Evolutionary conservation across 2,113 vertebrate genomes (phyloP), one percentile per base, ranked within the genome.

Genomic region (Bambusicola thoracicus): DNA sequence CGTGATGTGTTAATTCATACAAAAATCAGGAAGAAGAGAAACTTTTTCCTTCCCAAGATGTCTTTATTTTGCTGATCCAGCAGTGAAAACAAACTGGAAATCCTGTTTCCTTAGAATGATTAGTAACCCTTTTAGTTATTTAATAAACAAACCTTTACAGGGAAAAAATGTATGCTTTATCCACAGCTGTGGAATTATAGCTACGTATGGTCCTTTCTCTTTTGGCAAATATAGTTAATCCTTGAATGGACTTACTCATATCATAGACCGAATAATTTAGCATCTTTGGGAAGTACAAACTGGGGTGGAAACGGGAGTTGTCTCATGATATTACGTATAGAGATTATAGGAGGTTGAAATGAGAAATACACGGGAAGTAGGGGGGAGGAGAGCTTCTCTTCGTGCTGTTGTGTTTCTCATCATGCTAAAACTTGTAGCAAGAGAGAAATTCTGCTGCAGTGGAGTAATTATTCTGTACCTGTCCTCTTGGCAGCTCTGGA

Each of bases 251-350:
- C 73, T 96, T 96, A 94, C 68, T 89, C 93, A 62, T 93, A 93
- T 94, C 59, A 65, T 67, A 32, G 12, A 70, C 88, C 98, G 94
- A 98, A 98, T 99, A 97, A 98, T 98, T 98, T 86, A 98, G 85
- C 73, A 40, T 87, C 88, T 97, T 93, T 84, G 66, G 97, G 97
- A 98, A 98, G 97, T 96, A 94, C 59, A 96, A 85, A 87, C 81
- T 85, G 94, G 96, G 81, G 87, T 91, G 85, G 92, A 92, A 95
- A 76, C 85, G 94, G 29, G 61, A 70, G 63, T 93, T 94, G 6
- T 72, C 70, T 90, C 70, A 78, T 81, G 70, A 67, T 62, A 81
- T 76, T 86, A 62, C 80, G 41, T 85, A 18, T 73, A 76, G n/a
- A 66, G 59, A 94, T 76, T 84, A 25, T 62, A 49, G 73, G 93